These are phyloP conservation scores for Leucophora obtusa DNA, from an alignment of 2,888 invertebrate species.

Conservation along the genomic window DNA sequence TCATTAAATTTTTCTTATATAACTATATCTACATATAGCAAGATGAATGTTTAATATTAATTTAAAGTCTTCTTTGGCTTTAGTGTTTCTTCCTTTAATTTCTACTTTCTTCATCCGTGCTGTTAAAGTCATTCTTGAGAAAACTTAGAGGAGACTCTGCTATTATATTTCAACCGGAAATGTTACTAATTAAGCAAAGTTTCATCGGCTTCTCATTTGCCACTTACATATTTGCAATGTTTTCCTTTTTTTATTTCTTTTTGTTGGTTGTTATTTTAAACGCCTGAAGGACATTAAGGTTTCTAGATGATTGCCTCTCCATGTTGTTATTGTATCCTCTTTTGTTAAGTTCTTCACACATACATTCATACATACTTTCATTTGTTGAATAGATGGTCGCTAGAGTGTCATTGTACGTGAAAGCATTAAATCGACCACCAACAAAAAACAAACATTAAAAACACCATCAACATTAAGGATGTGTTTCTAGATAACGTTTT, in stretches of 20 bases:
- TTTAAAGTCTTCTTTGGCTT: neutral
- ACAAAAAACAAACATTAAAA: neutral
- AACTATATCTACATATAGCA: no score
- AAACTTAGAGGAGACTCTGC: neutral
- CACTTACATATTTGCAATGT: neutral
- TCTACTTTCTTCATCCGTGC: neutral
- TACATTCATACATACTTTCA: neutral
- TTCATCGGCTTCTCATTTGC: neutral
- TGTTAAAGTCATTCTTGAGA: neutral
- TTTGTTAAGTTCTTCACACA: neutral
- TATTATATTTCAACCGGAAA: slow-evolving; percentile 23
- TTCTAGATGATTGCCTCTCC: slow-evolving; percentile 26
- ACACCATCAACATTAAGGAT: neutral
- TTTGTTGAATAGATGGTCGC: slow-evolving; percentile 24
- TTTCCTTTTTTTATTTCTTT: neutral
- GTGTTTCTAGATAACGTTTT: no score
- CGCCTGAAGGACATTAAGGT: slow-evolving; percentile 18
- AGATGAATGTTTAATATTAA: neutral
- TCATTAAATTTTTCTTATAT: neutral
- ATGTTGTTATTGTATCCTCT: slow-evolving; percentile 17
- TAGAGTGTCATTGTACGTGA: neutral
- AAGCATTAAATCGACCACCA: neutral
- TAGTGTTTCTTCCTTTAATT: neutral
- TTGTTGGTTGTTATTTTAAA: slow-evolving; percentile 5
- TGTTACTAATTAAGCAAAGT: slow-evolving; percentile 37